phyloP scores from a whole-genome alignment of 1,140 invertebrate genomes.

The Euglossa dilemma region DNA sequence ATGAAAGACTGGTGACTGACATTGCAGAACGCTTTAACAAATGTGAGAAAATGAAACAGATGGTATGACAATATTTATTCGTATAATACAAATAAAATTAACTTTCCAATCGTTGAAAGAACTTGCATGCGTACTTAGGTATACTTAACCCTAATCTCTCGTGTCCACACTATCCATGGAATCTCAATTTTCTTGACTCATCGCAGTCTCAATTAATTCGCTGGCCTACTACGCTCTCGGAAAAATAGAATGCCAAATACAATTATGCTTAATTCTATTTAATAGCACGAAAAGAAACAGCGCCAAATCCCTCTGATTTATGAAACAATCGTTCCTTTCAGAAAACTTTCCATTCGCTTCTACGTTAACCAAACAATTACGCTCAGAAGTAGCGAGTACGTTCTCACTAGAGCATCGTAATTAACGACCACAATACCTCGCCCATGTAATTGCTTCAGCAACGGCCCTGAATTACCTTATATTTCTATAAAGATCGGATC shows the following conservation, averaged over 20 bases:
- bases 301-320: background rate
- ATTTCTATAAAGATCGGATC: constrained; percentile 57
- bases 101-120: no score
- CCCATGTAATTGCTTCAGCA: constrained; percentile 16
- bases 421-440: constrained; percentile 15
- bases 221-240: background rate
- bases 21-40: no score
- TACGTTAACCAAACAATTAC: constrained; percentile 33
- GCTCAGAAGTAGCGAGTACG: background rate
- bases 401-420: constrained; percentile 22
- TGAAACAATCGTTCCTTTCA: background rate
- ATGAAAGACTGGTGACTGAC: no score
- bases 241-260: background rate
- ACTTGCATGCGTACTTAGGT: no score
- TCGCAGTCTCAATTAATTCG: background rate
- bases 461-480: constrained; percentile 36
- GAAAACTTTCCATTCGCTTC: background rate
- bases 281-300: background rate
- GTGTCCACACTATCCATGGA: no score
- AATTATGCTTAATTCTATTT: background rate
- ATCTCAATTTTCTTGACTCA: no score
- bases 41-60: no score
- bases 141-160: no score
- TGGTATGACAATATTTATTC: no score
- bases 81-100: no score